Conservation (phyloP, 2,113 vertebrate species). For the Corythaeola cristata region DNA sequence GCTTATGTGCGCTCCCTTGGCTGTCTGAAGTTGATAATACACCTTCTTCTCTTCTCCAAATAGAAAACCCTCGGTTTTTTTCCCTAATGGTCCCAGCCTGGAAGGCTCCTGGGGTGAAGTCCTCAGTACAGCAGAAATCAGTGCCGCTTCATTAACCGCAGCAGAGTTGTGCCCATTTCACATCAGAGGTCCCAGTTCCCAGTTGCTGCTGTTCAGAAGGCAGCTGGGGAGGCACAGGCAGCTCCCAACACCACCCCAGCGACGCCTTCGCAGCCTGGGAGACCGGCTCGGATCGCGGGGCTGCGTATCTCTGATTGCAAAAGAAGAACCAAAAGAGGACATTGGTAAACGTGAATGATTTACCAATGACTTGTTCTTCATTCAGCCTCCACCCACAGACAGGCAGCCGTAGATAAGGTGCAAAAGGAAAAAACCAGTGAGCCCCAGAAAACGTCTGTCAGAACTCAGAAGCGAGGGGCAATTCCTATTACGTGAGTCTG, state of each 20-base stretch:
- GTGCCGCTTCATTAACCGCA: neutral
- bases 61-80: neutral
- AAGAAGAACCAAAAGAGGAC: neutral
- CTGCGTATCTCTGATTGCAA: fast-evolving
- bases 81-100: neutral
- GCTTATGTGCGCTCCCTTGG: neutral
- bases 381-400: neutral
- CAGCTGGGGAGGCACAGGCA: neutral
- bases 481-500: neutral
- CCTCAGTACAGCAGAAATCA: neutral
- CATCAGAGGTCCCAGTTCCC: neutral
- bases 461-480: neutral
- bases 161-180: neutral
- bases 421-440: neutral
- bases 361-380: neutral
- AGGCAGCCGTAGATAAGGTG: neutral
- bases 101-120: neutral
- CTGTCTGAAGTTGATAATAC: fast-evolving
- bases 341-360: neutral
- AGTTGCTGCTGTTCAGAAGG: neutral
- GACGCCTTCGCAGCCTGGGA: fast-evolving
- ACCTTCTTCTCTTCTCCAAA: neutral
- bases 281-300: neutral
- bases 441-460: neutral
- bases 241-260: neutral